Base-by-base conservation (phyloP, 1,140 invertebrate species). In the Xylocopa sonorina region DNA sequence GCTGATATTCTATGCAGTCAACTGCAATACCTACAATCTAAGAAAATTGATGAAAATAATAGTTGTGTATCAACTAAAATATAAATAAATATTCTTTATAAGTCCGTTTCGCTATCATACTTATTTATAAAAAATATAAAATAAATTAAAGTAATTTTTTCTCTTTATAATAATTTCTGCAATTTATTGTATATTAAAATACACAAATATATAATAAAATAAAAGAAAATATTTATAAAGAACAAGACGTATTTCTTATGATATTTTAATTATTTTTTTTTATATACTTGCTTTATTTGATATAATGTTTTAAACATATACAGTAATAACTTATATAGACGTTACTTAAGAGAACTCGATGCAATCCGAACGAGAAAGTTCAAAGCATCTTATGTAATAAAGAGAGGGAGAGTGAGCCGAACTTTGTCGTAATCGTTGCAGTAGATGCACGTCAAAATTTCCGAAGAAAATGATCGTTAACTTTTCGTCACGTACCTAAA, bases 341-440 rank as follows among this genome's bases (percentile, higher is more conserved):
- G 83, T 87, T 84, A 81, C 67, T 79, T 75, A 84, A 82, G 74
- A 62, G 72, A 78, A 55, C 68, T 74, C 81, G 48, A 85, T 85
- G 84, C 82, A 88, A 88, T 84, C 82, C 68, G 66, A 81, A 79
- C 83, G 91, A 90, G 91, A 92, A 92, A 92, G 91, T 90, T 90
- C 84, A 88, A 80, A 84, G 69, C 77, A 64, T 76, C 67, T 91
- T 91, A 88, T 80, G 85, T 84, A 90, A 90, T 88, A 67, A 79
- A 87, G 80, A 88, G 72, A 81, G 78, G 46, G 64, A 81, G 79
- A 90, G 86, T 82, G 69, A 88, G 82, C 89, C 81, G 87, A 90
- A 87, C 78, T 80, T 74, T 77, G 53, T 73, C 41, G 62, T 64
- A 80, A 83, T 83, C 60, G 27, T 60, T 73, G 43, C 32, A 46